Evolutionary conservation across 2,113 vertebrate genomes (phyloP).

Genomic region (Furnarius figulus): DNA sequence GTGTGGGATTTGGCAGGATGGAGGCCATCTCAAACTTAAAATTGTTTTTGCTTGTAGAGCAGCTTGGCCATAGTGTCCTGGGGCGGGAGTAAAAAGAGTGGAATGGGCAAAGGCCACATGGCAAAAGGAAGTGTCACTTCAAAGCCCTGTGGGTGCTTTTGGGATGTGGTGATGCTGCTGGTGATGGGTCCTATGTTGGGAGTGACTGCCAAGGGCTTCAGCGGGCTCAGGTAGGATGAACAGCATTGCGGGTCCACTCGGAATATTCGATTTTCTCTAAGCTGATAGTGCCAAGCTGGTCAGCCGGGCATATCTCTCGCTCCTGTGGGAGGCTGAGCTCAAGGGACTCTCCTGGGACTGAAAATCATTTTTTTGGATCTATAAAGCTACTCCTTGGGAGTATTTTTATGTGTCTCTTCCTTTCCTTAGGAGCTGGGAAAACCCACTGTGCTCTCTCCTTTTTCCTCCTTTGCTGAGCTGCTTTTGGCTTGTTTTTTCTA

Average conservation of each 20-base stretch:
- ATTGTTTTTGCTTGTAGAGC: neutral
- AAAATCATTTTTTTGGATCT: neutral
- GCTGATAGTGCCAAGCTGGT: neutral
- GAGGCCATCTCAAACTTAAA: neutral
- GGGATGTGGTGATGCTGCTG: neutral
- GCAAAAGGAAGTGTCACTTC: neutral
- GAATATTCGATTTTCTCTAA: neutral
- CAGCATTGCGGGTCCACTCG: neutral
- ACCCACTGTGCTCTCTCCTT: neutral
- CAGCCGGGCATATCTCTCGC: fast-evolving
- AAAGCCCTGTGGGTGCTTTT: fast-evolving
- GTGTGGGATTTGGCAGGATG: neutral
- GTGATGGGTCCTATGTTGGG: neutral
- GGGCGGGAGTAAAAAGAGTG: neutral
- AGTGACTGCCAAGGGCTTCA: neutral
- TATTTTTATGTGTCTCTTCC: neutral
- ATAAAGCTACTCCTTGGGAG: neutral
- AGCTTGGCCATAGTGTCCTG: fast-evolving
- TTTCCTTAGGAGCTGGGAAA: neutral
- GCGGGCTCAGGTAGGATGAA: neutral
- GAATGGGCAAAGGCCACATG: fast-evolving
- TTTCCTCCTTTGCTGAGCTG: neutral
- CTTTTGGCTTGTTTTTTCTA: neutral
- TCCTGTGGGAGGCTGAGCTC: neutral
- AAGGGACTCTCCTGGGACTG: neutral